These are phyloP conservation scores for Leptogaster cylindrica DNA, from an alignment of 2,888 invertebrate species.

Conservation along the genomic window DNA sequence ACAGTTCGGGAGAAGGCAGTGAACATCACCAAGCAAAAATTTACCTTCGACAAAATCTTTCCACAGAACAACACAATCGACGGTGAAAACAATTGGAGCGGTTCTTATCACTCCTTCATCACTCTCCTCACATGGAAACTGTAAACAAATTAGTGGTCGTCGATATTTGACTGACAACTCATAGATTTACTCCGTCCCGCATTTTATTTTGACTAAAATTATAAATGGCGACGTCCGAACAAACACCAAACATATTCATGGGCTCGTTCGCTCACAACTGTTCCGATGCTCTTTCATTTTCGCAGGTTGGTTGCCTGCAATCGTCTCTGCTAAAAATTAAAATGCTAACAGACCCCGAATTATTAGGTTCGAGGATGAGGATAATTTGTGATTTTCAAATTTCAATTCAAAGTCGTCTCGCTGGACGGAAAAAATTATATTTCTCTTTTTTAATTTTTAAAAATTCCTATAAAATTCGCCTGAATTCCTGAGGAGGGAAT, in stretches of 20 bases:
- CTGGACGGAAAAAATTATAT: no score
- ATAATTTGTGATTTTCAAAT: no score
- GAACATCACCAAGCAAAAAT: constrained; percentile 18
- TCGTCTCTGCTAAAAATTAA: no score
- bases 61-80: background rate
- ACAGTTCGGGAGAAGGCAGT: constrained; percentile 11
- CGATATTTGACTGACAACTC: constrained; percentile 35
- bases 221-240: constrained; percentile 53
- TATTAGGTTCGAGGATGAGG: no score
- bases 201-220: constrained; percentile 51
- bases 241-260: constrained; percentile 51
- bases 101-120: constrained; percentile 4
- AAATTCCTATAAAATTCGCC: no score
- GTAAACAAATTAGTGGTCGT: constrained; percentile 17
- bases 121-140: background rate
- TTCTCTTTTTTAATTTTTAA: no score
- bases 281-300: constrained; percentile 13
- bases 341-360: no score
- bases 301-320: no score
- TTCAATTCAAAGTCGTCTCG: no score
- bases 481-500: no score
- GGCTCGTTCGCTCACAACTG: constrained; percentile 23
- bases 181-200: constrained; percentile 42
- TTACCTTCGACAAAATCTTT: constrained; percentile 36
- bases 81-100: background rate